phyloP scores from a whole-genome alignment of 2,797 vertebrate species.

The Hoplostethus atlanticus region DNA sequence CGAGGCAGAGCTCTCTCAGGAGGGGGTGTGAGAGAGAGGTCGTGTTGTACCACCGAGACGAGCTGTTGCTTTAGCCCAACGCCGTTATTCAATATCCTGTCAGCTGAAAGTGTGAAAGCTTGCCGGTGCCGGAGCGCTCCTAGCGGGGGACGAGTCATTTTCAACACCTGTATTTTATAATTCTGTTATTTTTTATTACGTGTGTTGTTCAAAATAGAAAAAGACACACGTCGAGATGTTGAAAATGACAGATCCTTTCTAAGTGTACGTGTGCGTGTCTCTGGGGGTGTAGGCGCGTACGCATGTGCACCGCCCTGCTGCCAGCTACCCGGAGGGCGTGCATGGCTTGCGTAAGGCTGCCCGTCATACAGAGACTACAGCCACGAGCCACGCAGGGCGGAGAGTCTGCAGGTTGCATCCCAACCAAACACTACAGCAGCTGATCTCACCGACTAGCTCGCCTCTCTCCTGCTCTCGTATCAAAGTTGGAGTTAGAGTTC shows the following conservation, averaged over 20 bases:
- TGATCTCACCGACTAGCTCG: too few species aligned
- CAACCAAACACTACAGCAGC: too few species aligned
- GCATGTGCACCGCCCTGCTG: background rate
- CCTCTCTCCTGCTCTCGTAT: too few species aligned
- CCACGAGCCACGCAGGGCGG: too few species aligned
- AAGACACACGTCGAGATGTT: too few species aligned
- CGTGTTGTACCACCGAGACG: background rate
- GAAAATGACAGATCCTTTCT: background rate
- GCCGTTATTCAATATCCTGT: background rate
- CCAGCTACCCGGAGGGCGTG: constrained; percentile 23
- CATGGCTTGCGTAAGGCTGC: constrained; percentile 58
- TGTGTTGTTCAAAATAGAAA: too few species aligned
- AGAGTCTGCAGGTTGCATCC: too few species aligned
- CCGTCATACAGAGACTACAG: background rate
- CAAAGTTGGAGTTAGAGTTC: too few species aligned
- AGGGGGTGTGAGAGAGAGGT: constrained; percentile 21
- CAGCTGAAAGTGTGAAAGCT: background rate
- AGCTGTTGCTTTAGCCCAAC: background rate
- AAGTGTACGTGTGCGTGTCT: constrained; percentile 8
- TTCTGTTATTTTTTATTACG: background rate
- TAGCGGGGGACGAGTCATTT: background rate
- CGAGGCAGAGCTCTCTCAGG: constrained; percentile 32
- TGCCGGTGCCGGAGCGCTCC: background rate
- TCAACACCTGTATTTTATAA: background rate
- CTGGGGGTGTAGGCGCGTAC: constrained; percentile 4